A percentile compares a stretch with the other conserved stretches of the same genome.
Evolutionary conservation across 1,140 invertebrate species (phyloP).

Genomic region (Lasioglossum albipes): DNA sequence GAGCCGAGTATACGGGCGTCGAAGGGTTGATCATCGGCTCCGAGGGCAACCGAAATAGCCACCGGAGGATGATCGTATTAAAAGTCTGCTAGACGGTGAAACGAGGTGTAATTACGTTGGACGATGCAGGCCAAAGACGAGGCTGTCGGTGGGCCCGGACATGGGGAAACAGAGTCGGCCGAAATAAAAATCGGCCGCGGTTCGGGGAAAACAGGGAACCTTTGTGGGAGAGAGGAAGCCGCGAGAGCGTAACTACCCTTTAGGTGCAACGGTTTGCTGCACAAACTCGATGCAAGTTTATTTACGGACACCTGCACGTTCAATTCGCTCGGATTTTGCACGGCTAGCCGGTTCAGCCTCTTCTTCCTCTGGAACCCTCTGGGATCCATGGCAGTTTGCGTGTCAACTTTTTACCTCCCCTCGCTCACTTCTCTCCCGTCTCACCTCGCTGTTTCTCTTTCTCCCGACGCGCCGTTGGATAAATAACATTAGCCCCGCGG

Average conservation of each 20-base stretch:
- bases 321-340: constrained; percentile 59
- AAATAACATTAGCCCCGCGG: constrained; percentile 44
- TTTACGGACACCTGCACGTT: constrained; percentile 69
- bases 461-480: neutral
- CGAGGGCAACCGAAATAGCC: too few species aligned
- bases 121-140: constrained; percentile 31
- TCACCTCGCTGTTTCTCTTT: neutral
- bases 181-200: constrained; percentile 53
- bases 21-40: too few species aligned
- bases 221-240: constrained; percentile 54
- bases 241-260: constrained; percentile 68
- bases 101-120: constrained; percentile 46
- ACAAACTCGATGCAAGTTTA: constrained; percentile 70
- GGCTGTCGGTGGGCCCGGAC: neutral
- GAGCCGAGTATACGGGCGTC: too few species aligned
- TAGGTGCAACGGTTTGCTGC: constrained; percentile 65
- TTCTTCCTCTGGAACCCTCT: too few species aligned
- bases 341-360: neutral
- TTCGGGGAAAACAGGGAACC: constrained; percentile 37
- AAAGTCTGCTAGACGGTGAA: too few species aligned
- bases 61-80: too few species aligned
- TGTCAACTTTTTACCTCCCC: constrained; percentile 31
- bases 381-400: constrained; percentile 31
- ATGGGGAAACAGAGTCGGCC: constrained; percentile 31
- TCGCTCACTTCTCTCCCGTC: too few species aligned